Evolutionary conservation across 2,113 vertebrate species (phyloP), one percentile per base, ranked within the genome.

Genomic region (Merops nubicus): DNA sequence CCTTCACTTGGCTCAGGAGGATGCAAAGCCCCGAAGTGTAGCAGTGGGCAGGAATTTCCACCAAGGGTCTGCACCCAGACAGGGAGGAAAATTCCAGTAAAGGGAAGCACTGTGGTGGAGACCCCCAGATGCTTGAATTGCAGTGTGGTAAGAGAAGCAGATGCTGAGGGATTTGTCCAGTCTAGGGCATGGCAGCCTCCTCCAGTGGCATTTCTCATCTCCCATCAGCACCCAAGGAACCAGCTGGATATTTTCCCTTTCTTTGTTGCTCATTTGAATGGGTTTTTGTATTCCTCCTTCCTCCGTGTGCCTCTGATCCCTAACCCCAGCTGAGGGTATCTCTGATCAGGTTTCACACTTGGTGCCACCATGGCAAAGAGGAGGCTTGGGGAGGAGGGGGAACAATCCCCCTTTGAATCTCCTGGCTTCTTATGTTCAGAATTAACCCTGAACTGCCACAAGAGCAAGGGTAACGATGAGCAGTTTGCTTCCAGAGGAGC

Each of bases 1-100:
- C 18, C 31, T 64, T 47, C 0, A 0, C 28, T 31, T 1, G 1
- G 54, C 3, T 21, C 63, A 29, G 54, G 40, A 51, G 70, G 21
- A 4, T 4, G 54, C 60, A 60, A 45, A 51, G 50, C 40, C n/a
- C 25, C 47, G 33, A 1, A 16, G 8, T 10, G 40, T 14, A 28
- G 33, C 5, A 53, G 13, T 8, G 38, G 29, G 42, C 62, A 90
- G 75, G 59, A 69, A 1, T 13, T 81, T n/a, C 28, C 19, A 38
- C 51, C 12, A 63, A n/a, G 40, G 14, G 20, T 19, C 43, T 50
- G 68, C 47, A 74, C 7, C 17, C 65, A 53, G 11, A 7, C n/a
- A 11, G 15, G 17, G 15, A 15, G 45, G 22, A 73, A 45, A 59
- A 82, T 76, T 29, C 23, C 48, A 23, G 15, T 10, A 43, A 7